Evolutionary conservation across 2,888 invertebrate genomes (phyloP).

Genomic region (Epinotia ramella): DNA sequence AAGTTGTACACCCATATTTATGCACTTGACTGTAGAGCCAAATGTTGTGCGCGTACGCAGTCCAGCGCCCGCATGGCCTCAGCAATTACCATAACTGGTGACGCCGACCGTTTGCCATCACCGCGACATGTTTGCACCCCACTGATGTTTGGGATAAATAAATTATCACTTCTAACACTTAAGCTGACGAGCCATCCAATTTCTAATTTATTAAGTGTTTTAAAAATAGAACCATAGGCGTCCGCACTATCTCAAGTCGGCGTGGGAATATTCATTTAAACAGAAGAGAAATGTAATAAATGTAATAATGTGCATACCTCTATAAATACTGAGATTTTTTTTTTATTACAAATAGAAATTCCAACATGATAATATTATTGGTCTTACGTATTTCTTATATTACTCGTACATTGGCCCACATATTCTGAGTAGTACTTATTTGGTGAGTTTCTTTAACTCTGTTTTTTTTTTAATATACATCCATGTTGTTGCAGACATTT

Average conservation of each 20-base stretch:
- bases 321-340: too few species aligned
- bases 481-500: too few species aligned
- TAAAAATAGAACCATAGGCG: not conserved
- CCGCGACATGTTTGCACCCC: conserved; percentile 36
- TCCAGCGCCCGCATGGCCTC: conserved; percentile 30
- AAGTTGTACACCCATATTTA: too few species aligned
- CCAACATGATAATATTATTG: too few species aligned
- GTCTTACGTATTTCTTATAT: too few species aligned
- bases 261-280: not conserved
- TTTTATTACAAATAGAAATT: too few species aligned
- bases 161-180: conserved; percentile 37
- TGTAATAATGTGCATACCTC: too few species aligned
- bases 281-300: not conserved
- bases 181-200: conserved; percentile 21
- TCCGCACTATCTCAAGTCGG: not conserved
- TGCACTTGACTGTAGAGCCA: not conserved
- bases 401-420: too few species aligned
- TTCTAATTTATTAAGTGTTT: conserved; percentile 7
- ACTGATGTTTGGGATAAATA: conserved; percentile 26
- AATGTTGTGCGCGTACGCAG: conserved; percentile 25
- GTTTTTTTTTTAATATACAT: too few species aligned
- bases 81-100: conserved; percentile 34
- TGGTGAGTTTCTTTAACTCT: too few species aligned
- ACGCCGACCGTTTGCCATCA: conserved; percentile 36
- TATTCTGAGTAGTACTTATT: too few species aligned